phyloP scores from a whole-genome alignment of 2,113 vertebrate species.

The Malaclemys terrapin region DNA sequence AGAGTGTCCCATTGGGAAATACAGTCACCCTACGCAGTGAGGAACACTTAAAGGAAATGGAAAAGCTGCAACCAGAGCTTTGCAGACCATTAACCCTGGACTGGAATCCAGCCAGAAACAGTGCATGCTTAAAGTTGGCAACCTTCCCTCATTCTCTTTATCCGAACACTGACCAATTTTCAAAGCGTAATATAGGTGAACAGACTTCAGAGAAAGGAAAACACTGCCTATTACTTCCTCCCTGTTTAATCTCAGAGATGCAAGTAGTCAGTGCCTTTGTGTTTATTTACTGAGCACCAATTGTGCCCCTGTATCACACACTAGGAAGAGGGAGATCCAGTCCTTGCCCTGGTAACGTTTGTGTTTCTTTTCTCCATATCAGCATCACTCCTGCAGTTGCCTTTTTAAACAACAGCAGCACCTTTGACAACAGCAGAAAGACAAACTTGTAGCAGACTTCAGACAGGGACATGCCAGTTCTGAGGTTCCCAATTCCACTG shows the following conservation, averaged over 20 bases:
- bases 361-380: background rate
- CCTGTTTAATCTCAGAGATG: background rate
- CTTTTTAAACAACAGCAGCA: background rate
- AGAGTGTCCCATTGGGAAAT: too few species aligned
- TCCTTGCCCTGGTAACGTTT: background rate
- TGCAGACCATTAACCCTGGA: background rate
- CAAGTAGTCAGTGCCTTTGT: background rate
- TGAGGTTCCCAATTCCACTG: too few species aligned
- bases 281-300: too few species aligned
- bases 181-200: background rate
- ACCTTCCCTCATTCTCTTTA: background rate
- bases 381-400: background rate
- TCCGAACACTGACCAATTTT: background rate
- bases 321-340: background rate
- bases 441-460: background rate
- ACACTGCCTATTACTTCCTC: background rate
- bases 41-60: background rate
- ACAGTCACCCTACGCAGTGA: background rate
- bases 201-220: background rate
- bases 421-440: background rate
- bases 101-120: background rate
- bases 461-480: background rate
- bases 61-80: background rate
- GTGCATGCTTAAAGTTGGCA: background rate
- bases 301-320: background rate